Percentiles rank a stretch among this genome's conserved stretches.
phyloP scores from a whole-genome alignment of 1,140 invertebrate genomes.

The Temnothorax longispinosus region DNA sequence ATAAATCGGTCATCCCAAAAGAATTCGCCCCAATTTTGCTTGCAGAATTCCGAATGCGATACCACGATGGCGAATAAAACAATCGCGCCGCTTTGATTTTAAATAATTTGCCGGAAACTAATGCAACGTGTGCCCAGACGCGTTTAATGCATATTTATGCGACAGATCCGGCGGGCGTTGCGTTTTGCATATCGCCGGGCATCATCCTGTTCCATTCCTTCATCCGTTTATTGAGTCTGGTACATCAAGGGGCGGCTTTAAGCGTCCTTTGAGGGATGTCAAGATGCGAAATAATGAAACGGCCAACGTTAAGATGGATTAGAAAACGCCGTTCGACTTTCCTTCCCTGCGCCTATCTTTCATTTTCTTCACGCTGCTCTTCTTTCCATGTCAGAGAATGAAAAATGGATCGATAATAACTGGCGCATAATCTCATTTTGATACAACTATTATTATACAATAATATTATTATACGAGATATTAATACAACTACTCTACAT shows the following conservation, averaged over 20 bases:
- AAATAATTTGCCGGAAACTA: slow-evolving; percentile 51
- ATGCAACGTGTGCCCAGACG: slow-evolving; percentile 26
- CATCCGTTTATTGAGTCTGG: slow-evolving; percentile 41
- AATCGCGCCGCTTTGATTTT: slow-evolving; percentile 32
- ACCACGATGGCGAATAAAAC: slow-evolving; percentile 29
- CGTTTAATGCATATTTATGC: slow-evolving; percentile 55
- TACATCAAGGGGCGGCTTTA: slow-evolving; percentile 29
- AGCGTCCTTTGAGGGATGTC: slow-evolving; percentile 37
- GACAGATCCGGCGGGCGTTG: slow-evolving; percentile 32
- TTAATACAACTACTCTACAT: neutral
- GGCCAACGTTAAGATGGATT: slow-evolving; percentile 20
- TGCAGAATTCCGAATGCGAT: neutral
- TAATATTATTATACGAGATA: no score
- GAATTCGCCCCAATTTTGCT: neutral
- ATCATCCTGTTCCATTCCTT: slow-evolving; percentile 25
- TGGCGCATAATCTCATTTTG: neutral
- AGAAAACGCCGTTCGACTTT: neutral
- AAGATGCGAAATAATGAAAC: slow-evolving; percentile 52
- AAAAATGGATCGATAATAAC: neutral
- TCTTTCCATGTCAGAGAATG: neutral
- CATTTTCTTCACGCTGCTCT: neutral
- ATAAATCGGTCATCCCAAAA: neutral
- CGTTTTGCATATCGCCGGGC: slow-evolving; percentile 41
- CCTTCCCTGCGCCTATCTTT: neutral
- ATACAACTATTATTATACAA: neutral